Conservation (phyloP, 2,797 vertebrate genomes). For the Onychomys arenicola region DNA sequence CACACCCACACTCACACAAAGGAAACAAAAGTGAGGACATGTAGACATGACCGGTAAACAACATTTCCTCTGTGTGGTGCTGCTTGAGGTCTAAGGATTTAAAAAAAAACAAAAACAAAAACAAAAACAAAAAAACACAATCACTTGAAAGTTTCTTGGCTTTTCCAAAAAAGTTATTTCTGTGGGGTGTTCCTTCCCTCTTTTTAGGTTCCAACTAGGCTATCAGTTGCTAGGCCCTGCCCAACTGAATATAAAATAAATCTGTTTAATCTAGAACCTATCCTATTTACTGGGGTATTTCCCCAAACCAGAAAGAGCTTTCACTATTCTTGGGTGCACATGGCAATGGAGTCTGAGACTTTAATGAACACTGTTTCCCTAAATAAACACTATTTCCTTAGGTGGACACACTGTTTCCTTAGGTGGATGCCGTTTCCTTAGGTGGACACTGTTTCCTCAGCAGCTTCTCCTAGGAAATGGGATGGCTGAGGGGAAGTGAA, state of each 20-base stretch:
- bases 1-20: neutral
- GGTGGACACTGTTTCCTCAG: neutral
- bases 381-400: neutral
- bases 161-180: neutral
- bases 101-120: neutral
- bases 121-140: too few species aligned
- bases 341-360: neutral
- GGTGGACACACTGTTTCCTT: neutral
- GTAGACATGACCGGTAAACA: neutral
- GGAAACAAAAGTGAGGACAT: neutral
- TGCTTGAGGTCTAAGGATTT: neutral
- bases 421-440: neutral
- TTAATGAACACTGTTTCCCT: neutral
- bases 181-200: neutral
- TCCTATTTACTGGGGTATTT: neutral
- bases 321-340: neutral
- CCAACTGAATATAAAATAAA: neutral
- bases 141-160: constrained; percentile 1
- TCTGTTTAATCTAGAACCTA: neutral
- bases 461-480: neutral
- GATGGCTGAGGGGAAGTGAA: neutral
- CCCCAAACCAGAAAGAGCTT: neutral
- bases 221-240: neutral
- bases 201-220: neutral
- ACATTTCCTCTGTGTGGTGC: neutral